These are phyloP conservation scores for Apis florea DNA, from an alignment of 1,140 invertebrate species.

Conservation along the genomic window DNA sequence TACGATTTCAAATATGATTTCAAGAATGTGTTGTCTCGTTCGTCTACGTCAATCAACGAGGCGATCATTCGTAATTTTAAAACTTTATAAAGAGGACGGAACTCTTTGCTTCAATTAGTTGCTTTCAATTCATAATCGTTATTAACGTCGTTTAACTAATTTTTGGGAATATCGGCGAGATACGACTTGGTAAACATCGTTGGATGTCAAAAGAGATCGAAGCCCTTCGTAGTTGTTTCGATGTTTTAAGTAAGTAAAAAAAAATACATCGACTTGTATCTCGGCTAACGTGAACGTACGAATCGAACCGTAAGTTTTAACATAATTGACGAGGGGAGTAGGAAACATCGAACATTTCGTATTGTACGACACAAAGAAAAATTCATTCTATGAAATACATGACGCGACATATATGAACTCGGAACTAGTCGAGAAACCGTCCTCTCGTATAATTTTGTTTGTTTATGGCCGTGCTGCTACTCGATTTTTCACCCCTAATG, in stretches of 20 bases:
- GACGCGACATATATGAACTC: slow-evolving; percentile 10
- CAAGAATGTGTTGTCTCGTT: too few species aligned
- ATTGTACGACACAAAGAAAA: background rate
- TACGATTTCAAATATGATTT: too few species aligned
- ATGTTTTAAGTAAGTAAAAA: too few species aligned
- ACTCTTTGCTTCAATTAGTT: background rate
- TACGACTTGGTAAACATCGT: background rate
- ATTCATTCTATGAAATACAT: background rate
- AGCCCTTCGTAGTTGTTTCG: background rate
- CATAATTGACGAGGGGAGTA: too few species aligned
- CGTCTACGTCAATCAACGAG: background rate
- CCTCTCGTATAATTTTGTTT: slow-evolving; percentile 77
- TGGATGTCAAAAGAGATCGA: background rate
- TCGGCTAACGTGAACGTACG: background rate
- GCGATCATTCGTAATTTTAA: background rate
- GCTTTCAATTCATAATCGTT: background rate
- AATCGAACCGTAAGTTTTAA: background rate
- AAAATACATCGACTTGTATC: background rate
- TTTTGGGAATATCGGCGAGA: background rate
- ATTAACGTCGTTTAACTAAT: slow-evolving; percentile 10
- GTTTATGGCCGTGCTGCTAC: slow-evolving; percentile 75
- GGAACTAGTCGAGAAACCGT: slow-evolving; percentile 30
- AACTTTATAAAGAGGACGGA: background rate
- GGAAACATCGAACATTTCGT: too few species aligned
- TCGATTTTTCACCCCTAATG: slow-evolving; percentile 79